Conservation (phyloP, 1,140 invertebrate genomes). For the Drosophila subobscura region DNA sequence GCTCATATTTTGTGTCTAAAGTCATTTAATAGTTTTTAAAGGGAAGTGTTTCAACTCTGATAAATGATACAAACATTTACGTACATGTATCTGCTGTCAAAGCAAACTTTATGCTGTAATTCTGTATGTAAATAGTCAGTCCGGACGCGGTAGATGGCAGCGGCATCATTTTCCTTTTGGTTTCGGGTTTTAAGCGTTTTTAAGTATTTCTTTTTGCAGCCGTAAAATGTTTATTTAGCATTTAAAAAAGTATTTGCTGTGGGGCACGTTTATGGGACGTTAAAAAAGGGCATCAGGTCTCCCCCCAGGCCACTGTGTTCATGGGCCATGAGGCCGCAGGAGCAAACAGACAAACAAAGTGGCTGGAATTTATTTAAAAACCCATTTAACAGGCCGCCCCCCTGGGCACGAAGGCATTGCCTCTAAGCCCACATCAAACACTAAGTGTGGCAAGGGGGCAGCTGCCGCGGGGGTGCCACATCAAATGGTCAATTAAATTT, state of each 20-base stretch:
- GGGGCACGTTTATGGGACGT: conserved; percentile 75
- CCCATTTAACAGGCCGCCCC: conserved; percentile 66
- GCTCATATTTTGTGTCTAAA: no score
- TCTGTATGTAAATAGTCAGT: not conserved
- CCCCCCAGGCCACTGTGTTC: conserved; percentile 18
- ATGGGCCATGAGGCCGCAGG: conserved; percentile 38
- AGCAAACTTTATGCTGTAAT: conserved; percentile 2
- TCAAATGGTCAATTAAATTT: conserved; percentile 77
- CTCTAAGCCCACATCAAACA: conserved; percentile 76
- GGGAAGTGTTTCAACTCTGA: no score
- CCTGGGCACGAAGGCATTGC: conserved; percentile 18
- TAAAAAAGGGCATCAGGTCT: conserved; percentile 66
- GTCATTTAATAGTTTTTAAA: no score
- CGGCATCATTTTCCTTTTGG: conserved; percentile 2
- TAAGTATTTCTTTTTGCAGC: conserved; percentile 58
- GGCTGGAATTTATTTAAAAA: conserved; percentile 78
- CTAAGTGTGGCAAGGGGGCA: conserved; percentile 1
- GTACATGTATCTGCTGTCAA: not conserved
- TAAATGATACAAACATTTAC: no score
- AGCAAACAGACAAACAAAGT: conserved; percentile 71
- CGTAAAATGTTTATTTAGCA: conserved; percentile 80
- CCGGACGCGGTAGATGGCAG: conserved; percentile 1
- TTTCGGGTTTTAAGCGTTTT: conserved; percentile 59
- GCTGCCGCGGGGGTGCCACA: conserved; percentile 44
- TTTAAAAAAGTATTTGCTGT: conserved; percentile 76